phyloP scores from a whole-genome alignment of 1,140 invertebrate species.

The Helicorthomorpha holstii region DNA sequence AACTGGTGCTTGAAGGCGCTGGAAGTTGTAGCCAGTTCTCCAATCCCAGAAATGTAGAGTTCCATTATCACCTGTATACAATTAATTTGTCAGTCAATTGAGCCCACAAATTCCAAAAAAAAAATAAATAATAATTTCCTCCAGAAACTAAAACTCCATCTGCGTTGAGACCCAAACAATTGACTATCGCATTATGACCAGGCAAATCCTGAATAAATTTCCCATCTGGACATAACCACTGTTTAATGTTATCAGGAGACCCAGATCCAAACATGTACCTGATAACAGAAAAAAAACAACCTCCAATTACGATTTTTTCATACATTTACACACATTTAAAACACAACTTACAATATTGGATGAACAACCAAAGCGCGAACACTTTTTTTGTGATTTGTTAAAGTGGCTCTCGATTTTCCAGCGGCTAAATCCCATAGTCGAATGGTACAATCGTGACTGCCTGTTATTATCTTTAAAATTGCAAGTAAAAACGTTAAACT shows the following conservation, averaged over 20 bases:
- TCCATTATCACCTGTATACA: constrained; percentile 67
- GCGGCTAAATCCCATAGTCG: constrained; percentile 93
- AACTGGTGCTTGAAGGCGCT: constrained; percentile 73
- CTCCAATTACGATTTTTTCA: constrained; percentile 3
- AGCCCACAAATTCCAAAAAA: too few relatives aligned
- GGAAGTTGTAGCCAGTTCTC: constrained; percentile 97
- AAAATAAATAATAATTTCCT: constrained; percentile 30
- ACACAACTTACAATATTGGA: constrained; percentile 52
- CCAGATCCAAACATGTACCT: constrained; percentile 93
- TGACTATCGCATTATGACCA: constrained; percentile 95
- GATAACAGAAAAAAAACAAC: constrained; percentile 15
- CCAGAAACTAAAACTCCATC: constrained; percentile 94
- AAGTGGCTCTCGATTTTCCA: constrained; percentile 80
- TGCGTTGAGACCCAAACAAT: constrained; percentile 81
- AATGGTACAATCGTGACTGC: constrained; percentile 53
- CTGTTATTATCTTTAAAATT: constrained; percentile 37
- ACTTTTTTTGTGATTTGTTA: constrained; percentile 99
- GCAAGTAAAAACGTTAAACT: constrained; percentile 7
- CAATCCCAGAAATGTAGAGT: constrained; percentile 98
- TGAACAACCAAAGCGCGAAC: constrained; percentile 81
- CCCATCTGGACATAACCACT: constrained; percentile 97
- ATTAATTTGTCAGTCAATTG: background rate
- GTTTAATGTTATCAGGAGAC: constrained; percentile 97
- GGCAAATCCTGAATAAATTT: constrained; percentile 95
- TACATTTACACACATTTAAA: constrained; percentile 5